Percentiles rank a stretch among this genome's conserved stretches.
These are phyloP conservation scores for Naso thynnoides DNA, from an alignment of 2,797 vertebrate species.

Conservation along the genomic window DNA sequence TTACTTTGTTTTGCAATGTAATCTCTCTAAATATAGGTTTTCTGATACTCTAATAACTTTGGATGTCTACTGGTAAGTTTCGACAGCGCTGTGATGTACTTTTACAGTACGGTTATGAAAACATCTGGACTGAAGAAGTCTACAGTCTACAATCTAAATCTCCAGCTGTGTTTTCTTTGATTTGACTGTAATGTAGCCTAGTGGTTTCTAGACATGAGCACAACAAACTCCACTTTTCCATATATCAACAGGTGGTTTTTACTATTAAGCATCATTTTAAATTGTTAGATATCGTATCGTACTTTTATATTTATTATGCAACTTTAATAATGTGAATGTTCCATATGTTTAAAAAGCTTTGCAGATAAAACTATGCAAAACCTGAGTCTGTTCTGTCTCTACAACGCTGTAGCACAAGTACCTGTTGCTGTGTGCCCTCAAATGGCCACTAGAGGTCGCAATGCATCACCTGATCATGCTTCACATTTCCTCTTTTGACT, in stretches of 20 bases:
- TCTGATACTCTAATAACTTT: neutral
- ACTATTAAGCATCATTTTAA: neutral
- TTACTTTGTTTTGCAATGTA: neutral
- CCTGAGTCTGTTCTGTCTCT: neutral
- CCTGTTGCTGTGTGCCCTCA: neutral
- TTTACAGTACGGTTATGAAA: neutral
- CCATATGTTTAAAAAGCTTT: conserved; percentile 11
- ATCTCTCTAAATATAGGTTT: neutral
- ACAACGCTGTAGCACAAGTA: no score
- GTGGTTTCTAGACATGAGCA: neutral
- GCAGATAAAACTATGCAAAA: conserved; percentile 30
- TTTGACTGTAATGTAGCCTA: neutral
- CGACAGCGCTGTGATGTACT: neutral
- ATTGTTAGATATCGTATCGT: neutral
- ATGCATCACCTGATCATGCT: neutral
- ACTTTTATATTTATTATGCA: conserved; percentile 40
- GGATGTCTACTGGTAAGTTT: neutral
- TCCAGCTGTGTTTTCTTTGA: neutral
- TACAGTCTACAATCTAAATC: neutral
- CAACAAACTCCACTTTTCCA: neutral
- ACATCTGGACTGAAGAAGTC: neutral
- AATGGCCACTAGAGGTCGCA: neutral
- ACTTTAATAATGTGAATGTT: conserved; percentile 29
- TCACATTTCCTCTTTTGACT: neutral
- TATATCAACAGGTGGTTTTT: neutral